A percentile compares a stretch with the other conserved stretches of the same genome.
Conservation (phyloP, 2,113 vertebrate species). For the Azemiops feae region DNA sequence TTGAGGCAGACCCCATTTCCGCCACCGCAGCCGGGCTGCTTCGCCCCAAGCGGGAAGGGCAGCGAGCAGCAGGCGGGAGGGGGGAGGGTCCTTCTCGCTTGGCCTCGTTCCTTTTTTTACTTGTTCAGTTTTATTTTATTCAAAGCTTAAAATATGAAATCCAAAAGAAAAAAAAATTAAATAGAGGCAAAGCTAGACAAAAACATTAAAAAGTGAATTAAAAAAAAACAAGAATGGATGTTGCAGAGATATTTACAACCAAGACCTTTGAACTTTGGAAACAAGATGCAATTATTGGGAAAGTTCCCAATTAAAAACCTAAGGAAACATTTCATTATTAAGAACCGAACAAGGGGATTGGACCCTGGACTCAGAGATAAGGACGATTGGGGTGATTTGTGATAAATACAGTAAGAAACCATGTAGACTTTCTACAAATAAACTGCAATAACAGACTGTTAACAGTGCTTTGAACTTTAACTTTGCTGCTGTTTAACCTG, state of each 20-base stretch:
- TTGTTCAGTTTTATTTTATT: not conserved
- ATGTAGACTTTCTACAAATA: too few species aligned
- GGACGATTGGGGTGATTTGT: not conserved
- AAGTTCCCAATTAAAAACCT: not conserved
- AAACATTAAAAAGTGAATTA: too few species aligned
- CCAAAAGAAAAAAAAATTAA: not conserved
- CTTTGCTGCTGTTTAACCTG: not conserved
- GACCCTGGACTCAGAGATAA: not conserved
- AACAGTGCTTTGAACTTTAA: too few species aligned
- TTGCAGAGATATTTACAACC: too few species aligned
- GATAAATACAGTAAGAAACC: not conserved
- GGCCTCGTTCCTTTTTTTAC: not conserved
- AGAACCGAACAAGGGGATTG: not conserved
- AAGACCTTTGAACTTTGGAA: too few species aligned
- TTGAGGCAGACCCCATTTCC: not conserved
- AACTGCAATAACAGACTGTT: too few species aligned
- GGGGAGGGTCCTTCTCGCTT: too few species aligned
- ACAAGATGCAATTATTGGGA: not conserved
- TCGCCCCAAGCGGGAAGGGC: not conserved
- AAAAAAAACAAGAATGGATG: not conserved
- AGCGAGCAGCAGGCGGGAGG: not conserved
- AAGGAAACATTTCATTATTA: not conserved
- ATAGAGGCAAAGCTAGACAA: not conserved
- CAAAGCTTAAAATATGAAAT: not conserved
- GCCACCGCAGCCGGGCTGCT: not conserved